phyloP scores from a whole-genome alignment of 2,113 vertebrate species.

The Sander vitreus region DNA sequence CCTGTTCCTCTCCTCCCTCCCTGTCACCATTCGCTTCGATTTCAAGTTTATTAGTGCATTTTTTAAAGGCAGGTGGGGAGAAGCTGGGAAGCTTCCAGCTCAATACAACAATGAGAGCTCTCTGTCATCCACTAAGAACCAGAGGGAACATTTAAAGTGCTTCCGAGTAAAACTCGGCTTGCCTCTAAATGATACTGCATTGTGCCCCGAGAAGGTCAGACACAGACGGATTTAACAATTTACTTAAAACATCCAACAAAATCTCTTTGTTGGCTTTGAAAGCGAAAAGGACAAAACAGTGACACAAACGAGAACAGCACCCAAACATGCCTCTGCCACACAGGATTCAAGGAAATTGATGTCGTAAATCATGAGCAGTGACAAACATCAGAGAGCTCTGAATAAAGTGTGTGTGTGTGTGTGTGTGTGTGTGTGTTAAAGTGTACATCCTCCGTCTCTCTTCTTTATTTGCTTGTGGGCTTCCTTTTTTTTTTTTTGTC shows the following conservation, averaged over 20 bases:
- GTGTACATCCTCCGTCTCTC: too few species aligned
- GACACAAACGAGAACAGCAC: not conserved
- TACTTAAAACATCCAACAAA: constrained; percentile 7
- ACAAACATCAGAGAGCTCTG: not conserved
- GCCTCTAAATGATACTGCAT: constrained; percentile 8
- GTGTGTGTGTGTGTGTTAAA: not conserved
- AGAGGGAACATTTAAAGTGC: constrained; percentile 2
- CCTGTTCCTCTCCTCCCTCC: constrained; percentile 5
- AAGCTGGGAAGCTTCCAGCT: constrained; percentile 22
- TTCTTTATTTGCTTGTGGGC: not conserved
- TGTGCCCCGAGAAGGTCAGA: constrained; percentile 17
- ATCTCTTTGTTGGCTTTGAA: constrained; percentile 25
- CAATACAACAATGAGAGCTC: not conserved
- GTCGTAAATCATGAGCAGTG: not conserved
- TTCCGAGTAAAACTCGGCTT: constrained; percentile 18
- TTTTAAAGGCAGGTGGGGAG: constrained; percentile 18
- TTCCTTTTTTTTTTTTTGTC: too few species aligned
- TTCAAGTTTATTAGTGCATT: constrained; percentile 13
- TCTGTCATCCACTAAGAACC: constrained; percentile 14
- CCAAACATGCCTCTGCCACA: not conserved
- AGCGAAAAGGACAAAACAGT: constrained; percentile 6
- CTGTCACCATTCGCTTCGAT: constrained; percentile 18
- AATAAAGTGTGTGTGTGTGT: not conserved
- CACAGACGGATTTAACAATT: constrained; percentile 1
- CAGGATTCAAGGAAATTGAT: not conserved